A percentile compares a stretch with the other conserved stretches of the same genome.
Conservation (phyloP, 2,888 invertebrate genomes). For the Argyresthia albistria region DNA sequence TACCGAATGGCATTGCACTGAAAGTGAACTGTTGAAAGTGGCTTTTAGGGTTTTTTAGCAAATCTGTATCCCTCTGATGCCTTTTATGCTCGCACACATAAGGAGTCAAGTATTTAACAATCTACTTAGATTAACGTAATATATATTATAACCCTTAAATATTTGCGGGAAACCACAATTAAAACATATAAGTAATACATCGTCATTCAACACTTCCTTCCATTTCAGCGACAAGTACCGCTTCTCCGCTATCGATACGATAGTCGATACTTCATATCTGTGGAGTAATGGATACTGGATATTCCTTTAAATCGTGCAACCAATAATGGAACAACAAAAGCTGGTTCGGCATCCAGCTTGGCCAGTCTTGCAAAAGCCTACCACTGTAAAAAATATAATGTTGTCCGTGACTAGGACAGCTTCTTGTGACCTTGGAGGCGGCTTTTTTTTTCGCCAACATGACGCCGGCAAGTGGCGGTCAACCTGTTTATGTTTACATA, state of each 20-base stretch:
- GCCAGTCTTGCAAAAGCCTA: slow-evolving; percentile 34
- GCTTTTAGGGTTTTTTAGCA: background rate
- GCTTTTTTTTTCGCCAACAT: slow-evolving; percentile 66
- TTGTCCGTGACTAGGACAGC: slow-evolving; percentile 69
- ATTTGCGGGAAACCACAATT: slow-evolving; percentile 1
- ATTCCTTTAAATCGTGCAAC: background rate
- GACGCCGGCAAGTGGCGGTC: slow-evolving; percentile 53
- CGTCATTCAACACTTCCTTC: too few relatives aligned
- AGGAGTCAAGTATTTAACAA: too few relatives aligned
- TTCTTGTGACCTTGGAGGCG: slow-evolving; percentile 63
- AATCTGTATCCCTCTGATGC: too few relatives aligned
- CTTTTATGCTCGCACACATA: too few relatives aligned
- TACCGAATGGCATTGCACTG: background rate
- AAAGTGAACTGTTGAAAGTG: too few relatives aligned
- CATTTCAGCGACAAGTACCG: too few relatives aligned
- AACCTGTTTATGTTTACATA: slow-evolving; percentile 33
- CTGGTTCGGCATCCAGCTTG: slow-evolving; percentile 8
- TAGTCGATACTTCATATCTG: background rate
- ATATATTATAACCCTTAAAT: background rate
- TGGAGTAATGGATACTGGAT: background rate
- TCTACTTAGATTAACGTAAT: too few relatives aligned
- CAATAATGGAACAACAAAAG: background rate
- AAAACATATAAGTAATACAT: background rate
- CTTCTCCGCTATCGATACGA: background rate
- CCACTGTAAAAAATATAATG: slow-evolving; percentile 42